phyloP scores from a whole-genome alignment of 64 coral and sea anemone genomes.

The Acropora yongei region DNA sequence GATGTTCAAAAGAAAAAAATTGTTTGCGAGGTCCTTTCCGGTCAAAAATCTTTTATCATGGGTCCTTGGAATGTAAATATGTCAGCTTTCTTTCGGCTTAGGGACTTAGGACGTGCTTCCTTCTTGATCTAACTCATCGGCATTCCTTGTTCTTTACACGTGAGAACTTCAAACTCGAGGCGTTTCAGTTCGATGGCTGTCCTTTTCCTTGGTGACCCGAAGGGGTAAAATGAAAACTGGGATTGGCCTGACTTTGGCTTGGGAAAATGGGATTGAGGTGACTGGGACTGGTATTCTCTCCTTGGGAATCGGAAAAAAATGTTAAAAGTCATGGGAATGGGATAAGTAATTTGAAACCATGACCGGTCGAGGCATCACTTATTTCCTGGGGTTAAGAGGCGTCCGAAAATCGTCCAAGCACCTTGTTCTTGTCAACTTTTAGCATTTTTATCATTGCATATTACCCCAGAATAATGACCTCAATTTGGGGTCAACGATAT shows the following conservation, averaged over 20 bases:
- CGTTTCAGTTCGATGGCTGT: constrained; percentile 92
- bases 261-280: not conserved
- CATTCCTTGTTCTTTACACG: constrained; percentile 78
- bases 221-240: constrained; percentile 78
- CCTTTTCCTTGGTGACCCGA: constrained; percentile 88
- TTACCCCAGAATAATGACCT: too few species aligned
- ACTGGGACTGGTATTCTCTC: not conserved
- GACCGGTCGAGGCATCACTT: not conserved
- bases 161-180: constrained; percentile 74
- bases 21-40: constrained; percentile 95
- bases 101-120: constrained; percentile 37
- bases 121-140: constrained; percentile 80
- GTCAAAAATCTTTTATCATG: constrained; percentile 94
- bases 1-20: constrained; percentile 76
- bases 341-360: not conserved
- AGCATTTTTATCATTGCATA: not conserved
- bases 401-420: not conserved
- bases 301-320: not conserved
- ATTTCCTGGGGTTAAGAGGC: not conserved
- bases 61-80: constrained; percentile 74
- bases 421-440: not conserved
- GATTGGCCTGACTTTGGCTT: too few species aligned
- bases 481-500: too few species aligned
- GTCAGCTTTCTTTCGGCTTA: constrained; percentile 68
- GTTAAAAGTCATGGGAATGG: not conserved